Percentiles rank a stretch among this genome's conserved stretches.
phyloP scores from a whole-genome alignment of 2,888 invertebrate genomes.

The Melanostoma scalare region DNA sequence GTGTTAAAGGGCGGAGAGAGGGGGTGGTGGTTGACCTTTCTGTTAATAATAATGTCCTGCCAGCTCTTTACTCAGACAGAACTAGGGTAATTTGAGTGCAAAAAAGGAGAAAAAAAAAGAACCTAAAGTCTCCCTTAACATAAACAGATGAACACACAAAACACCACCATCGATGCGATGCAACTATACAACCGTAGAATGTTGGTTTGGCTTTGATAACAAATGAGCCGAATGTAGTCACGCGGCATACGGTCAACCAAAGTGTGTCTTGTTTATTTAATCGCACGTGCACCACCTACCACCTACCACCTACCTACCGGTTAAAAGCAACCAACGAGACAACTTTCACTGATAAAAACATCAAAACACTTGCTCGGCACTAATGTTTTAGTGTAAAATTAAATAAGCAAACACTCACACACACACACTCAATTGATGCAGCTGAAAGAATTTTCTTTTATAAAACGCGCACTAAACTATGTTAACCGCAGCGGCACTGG shows the following conservation, averaged over 20 bases:
- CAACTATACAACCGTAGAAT: neutral
- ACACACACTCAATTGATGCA: too few species aligned
- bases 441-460: neutral
- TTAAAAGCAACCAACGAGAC: neutral
- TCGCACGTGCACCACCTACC: slow-evolving; percentile 15
- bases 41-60: slow-evolving; percentile 1
- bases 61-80: neutral
- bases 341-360: too few species aligned
- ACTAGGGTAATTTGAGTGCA: slow-evolving; percentile 11
- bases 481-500: neutral
- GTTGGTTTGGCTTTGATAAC: slow-evolving; percentile 13
- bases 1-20: too few species aligned
- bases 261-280: slow-evolving; percentile 15
- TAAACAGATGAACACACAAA: too few species aligned
- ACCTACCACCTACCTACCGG: neutral
- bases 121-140: neutral
- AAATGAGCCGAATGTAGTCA: slow-evolving; percentile 9
- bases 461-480: neutral
- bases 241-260: neutral
- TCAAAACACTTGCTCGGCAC: too few species aligned
- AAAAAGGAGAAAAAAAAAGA: neutral
- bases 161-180: too few species aligned
- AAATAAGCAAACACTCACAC: too few species aligned
- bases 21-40: neutral
- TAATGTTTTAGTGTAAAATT: too few species aligned